Conservation (phyloP, 2,797 vertebrate genomes). For the Myotis findleyi region DNA sequence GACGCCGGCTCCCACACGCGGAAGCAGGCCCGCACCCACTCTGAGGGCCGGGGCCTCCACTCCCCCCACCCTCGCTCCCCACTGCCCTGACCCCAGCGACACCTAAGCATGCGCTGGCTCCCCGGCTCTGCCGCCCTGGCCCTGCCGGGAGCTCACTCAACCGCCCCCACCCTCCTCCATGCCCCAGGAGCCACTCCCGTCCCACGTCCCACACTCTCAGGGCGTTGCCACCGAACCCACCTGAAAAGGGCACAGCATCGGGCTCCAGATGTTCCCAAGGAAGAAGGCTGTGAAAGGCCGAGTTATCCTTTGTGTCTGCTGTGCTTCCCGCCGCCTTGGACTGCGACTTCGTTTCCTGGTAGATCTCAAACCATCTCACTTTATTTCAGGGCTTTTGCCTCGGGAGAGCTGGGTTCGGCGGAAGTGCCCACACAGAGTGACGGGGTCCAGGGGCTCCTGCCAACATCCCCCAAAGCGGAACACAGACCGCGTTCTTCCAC, state of each 20-base stretch:
- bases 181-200: not conserved
- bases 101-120: not conserved
- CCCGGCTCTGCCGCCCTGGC: not conserved
- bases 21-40: not conserved
- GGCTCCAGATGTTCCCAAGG: not conserved
- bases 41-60: not conserved
- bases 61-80: not conserved
- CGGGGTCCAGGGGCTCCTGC: not conserved
- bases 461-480: not conserved
- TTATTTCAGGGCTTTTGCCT: not conserved
- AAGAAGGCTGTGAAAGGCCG: not conserved
- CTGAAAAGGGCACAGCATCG: not conserved
- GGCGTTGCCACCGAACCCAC: not conserved
- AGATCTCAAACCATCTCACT: not conserved
- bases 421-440: not conserved
- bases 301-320: not conserved
- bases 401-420: not conserved
- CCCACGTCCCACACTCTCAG: not conserved
- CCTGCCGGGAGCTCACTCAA: not conserved
- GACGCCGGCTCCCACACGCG: not conserved
- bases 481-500: not conserved
- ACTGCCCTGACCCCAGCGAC: not conserved
- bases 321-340: not conserved
- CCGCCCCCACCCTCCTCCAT: not conserved
- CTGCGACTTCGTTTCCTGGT: not conserved